These are phyloP conservation scores for Aselliscus stoliczkanus DNA, from an alignment of 2,797 vertebrate species.

Conservation along the genomic window DNA sequence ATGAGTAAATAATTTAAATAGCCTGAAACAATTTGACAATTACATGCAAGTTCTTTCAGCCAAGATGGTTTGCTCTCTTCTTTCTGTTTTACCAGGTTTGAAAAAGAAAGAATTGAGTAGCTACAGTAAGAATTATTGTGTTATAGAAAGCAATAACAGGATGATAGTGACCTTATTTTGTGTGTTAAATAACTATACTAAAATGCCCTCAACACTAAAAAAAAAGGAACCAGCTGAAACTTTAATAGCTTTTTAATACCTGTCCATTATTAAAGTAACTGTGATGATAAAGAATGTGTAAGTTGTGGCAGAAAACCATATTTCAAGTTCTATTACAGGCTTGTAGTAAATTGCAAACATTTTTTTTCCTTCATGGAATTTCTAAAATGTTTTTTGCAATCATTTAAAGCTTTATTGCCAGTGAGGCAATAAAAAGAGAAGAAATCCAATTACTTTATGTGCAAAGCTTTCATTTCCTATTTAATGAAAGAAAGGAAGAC, in stretches of 20 bases:
- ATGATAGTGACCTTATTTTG: slow-evolving; percentile 21
- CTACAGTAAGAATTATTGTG: slow-evolving; percentile 29
- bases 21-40: background rate
- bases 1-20: slow-evolving; percentile 17
- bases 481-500: slow-evolving; percentile 76
- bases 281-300: slow-evolving; percentile 42
- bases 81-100: slow-evolving; percentile 33
- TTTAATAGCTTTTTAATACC: slow-evolving; percentile 65
- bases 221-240: background rate
- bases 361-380: slow-evolving; percentile 71
- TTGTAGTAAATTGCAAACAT: slow-evolving; percentile 71
- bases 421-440: slow-evolving; percentile 75
- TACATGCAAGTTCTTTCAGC: background rate
- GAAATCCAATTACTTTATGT: slow-evolving; percentile 82
- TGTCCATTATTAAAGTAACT: slow-evolving; percentile 58
- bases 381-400: slow-evolving; percentile 78
- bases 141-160: slow-evolving; percentile 12
- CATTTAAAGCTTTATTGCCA: slow-evolving; percentile 78
- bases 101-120: background rate
- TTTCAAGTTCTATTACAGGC: slow-evolving; percentile 62
- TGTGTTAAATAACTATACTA: slow-evolving; percentile 19
- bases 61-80: background rate
- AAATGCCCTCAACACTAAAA: background rate
- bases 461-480: slow-evolving; percentile 74
- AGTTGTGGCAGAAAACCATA: slow-evolving; percentile 63